These are phyloP conservation scores for Spongilla lacustris DNA, from an alignment of 37 sponge, comb jelly and placozoan species.

Conservation along the genomic window DNA sequence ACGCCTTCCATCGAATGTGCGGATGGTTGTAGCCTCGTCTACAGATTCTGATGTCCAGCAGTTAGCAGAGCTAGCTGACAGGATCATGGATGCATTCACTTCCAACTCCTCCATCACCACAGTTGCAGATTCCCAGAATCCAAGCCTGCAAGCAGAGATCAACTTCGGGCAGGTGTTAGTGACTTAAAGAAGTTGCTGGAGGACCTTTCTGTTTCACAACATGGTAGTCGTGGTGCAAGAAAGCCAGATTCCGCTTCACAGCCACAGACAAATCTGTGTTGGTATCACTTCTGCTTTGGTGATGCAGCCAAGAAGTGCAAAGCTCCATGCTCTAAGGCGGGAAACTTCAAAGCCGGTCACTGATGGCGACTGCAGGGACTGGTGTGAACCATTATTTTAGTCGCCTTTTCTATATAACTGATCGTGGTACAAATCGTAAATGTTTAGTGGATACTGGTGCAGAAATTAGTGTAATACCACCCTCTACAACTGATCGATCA, in stretches of 20 bases:
- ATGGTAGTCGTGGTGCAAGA: not conserved
- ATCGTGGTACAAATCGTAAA: not conserved
- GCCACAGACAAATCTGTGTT: not conserved
- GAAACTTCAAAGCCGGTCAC: slow-evolving; percentile 8
- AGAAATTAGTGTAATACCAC: slow-evolving; percentile 14
- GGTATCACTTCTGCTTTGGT: slow-evolving; percentile 24
- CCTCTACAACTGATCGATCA: slow-evolving; percentile 7
- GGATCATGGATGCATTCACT: too few relatives aligned
- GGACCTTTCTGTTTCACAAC: too few relatives aligned
- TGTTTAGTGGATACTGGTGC: slow-evolving; percentile 13
- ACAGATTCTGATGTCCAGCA: too few relatives aligned
- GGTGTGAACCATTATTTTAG: not conserved
- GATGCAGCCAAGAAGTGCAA: slow-evolving; percentile 7
- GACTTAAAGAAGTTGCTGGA: too few relatives aligned
- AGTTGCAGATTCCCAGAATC: too few relatives aligned
- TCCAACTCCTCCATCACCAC: too few relatives aligned
- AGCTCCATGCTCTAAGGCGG: slow-evolving; percentile 24
- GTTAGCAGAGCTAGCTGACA: too few relatives aligned
- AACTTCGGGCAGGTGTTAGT: too few relatives aligned
- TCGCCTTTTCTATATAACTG: not conserved
- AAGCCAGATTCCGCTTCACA: too few relatives aligned
- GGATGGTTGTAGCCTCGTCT: too few relatives aligned
- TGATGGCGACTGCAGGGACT: slow-evolving; percentile 5
- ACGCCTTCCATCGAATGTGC: too few relatives aligned
- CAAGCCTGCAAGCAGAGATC: too few relatives aligned